phyloP scores from a whole-genome alignment of 92 coral and sea anemone species.

The Epizoanthus illoricatus region DNA sequence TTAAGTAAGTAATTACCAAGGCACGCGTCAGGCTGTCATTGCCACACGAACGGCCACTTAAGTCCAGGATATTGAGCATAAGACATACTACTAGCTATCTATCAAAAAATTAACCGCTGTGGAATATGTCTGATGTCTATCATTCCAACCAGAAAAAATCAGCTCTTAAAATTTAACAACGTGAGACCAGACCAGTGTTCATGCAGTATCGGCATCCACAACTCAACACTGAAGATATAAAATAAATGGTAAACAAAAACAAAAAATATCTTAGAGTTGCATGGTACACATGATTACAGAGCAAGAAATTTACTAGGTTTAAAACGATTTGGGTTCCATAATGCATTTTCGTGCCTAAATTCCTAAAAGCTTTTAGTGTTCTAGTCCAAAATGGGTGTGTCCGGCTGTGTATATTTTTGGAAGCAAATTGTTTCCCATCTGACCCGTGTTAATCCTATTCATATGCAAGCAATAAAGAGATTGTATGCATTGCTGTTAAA shows the following conservation, averaged over 20 bases:
- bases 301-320: not conserved
- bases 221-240: not conserved
- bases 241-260: not conserved
- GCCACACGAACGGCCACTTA: constrained; percentile 61
- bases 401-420: constrained; percentile 44
- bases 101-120: constrained; percentile 9
- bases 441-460: constrained; percentile 54
- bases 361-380: constrained; percentile 8
- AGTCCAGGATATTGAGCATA: not conserved
- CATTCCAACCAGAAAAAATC: not conserved
- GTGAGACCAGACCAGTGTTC: not conserved
- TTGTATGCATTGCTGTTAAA: constrained; percentile 24
- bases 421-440: constrained; percentile 49
- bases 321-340: not conserved
- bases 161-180: not conserved
- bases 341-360: not conserved
- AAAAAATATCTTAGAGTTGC: not conserved
- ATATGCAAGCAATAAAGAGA: constrained; percentile 54
- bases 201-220: not conserved
- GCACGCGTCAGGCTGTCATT: constrained; percentile 65
- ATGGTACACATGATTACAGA: not conserved
- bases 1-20: constrained; percentile 61
- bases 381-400: constrained; percentile 48
- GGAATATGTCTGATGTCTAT: constrained; percentile 18
- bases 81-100: not conserved